Base-by-base conservation (phyloP, 2,888 invertebrate species). In the Acleris emargana region DNA sequence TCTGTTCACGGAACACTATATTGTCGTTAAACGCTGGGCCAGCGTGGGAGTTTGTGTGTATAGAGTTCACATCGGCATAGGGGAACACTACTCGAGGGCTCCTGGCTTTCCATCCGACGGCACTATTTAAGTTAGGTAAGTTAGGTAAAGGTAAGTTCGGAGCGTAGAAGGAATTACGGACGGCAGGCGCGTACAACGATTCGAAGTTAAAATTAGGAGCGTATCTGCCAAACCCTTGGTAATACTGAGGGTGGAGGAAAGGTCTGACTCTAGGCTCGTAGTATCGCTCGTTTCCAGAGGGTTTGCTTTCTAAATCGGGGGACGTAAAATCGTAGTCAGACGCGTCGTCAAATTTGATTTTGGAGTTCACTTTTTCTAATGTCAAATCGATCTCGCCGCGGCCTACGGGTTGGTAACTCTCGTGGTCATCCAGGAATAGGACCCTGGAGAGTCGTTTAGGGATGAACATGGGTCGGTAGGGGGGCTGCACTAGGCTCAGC, bases 1-100 rank as follows among this genome's bases (percentile, higher is more conserved):
- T 94, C 76, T 93, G 94, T 71, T 94, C 94, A 77, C 94, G 93
- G 72, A 90, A 93, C 85, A 93, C 90, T 1, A 93, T 90, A 79
- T 92, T 93, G 75, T 93, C 92, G 60, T 81, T 84, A 0, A 88
- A 84, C 13, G 82, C 87, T 0, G 84, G 89, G 11, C 81, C 83
- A 5, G 78, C 76, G 66, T 93, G 93, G 0, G 91, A 89, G 71
- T 93, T 93, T 0, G 92, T 91, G 62, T 88, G 88, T 68, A 91
- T 86, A 45, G 86, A 80, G 72, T 86, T 88, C 16, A 79, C 80
- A 76, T 77, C 76, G 2, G 86, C 84, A 69, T 92, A 93, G 0
- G 93, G 93, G 53, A 93, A 93, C 55, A 93, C 93, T 1, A 93
- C 93, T 1, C 93, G 76, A 0, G 93, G 93, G 71, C 86, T 90